Evolutionary conservation across 37 sponge, comb jelly and placozoan species (phyloP), one percentile per base, ranked within the genome.

Genomic region (Chondrosia reniformis): DNA sequence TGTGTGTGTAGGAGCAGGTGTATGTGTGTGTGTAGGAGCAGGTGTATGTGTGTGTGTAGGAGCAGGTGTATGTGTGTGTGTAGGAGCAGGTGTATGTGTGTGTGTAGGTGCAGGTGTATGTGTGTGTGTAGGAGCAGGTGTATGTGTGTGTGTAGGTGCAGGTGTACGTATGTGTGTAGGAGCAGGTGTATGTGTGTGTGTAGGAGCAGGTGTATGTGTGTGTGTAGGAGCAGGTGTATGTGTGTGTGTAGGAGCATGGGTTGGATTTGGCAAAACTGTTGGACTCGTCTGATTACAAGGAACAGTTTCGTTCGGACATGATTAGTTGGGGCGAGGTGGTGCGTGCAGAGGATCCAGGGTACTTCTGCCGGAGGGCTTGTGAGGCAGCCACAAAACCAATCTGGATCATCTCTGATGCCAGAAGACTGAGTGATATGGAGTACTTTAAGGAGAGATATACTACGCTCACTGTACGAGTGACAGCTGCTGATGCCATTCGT

Each of bases 371-470:
- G 12, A 80, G 91, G 17, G 94, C 94, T 17, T 81, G 73, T 30
- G 81, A 86, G 37, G 83, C 80, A 9, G 77, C 74, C 24, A 19
- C 67, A 30, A 38, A 59, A 45, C 84, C 86, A 4, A 76, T 94
- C 17, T 94, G 94, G 97, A 49, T 97, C 64, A 77, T 97, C 6
- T 81, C 85, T 22, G 97, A 97, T 76, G 89, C 86, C 25, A 67
- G 97, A 25, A 78, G 97, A 1, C 76, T 49, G 0, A 65, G 90
- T 34, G 97, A 97, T 72, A 89, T 97, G 81, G 71, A 77, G 39
- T 94, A 84, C 55, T 97, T 97, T 82, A 64, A 79, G n/a, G 13
- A 58, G 2, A 54, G 46, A 21, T 89, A 76, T 67, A 45, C 67
- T 25, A 45, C 52, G 41, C 81, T 81, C 46, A 34, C 79, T 3